These are phyloP conservation scores for Gymnothorax reevesii DNA, from an alignment of 2,797 vertebrate genomes.

Conservation along the genomic window DNA sequence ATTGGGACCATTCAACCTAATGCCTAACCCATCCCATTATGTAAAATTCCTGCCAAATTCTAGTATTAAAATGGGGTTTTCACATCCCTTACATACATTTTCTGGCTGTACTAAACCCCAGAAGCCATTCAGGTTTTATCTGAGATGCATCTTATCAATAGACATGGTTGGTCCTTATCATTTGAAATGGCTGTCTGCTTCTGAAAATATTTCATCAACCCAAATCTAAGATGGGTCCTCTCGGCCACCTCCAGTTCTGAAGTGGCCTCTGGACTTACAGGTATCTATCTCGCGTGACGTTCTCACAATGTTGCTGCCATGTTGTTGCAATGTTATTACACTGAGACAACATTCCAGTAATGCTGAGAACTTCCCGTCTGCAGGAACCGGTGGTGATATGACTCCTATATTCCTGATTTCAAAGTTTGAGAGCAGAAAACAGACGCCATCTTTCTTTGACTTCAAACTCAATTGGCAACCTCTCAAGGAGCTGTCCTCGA, in stretches of 20 bases:
- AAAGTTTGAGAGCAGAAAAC: not conserved
- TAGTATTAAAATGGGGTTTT: not conserved
- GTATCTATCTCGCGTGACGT: too few species aligned
- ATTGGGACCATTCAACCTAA: not conserved
- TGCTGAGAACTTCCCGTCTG: too few species aligned
- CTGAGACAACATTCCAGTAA: too few species aligned
- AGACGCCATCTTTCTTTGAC: not conserved
- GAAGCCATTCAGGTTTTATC: not conserved
- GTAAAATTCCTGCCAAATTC: not conserved
- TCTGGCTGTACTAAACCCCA: not conserved
- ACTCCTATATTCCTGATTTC: not conserved
- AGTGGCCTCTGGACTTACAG: not conserved
- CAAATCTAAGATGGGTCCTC: not conserved
- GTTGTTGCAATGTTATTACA: too few species aligned
- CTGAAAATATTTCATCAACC: not conserved
- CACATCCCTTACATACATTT: not conserved
- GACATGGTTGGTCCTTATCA: not conserved
- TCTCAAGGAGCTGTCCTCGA: not conserved
- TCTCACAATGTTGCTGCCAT: too few species aligned
- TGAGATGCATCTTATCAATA: not conserved
- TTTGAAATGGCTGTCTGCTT: not conserved
- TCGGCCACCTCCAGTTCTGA: not conserved
- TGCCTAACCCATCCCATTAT: not conserved
- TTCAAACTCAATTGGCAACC: not conserved
- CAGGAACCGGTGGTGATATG: not conserved